phyloP scores from a whole-genome alignment of 1,140 invertebrate genomes.

The Leptopilina boulardi region DNA sequence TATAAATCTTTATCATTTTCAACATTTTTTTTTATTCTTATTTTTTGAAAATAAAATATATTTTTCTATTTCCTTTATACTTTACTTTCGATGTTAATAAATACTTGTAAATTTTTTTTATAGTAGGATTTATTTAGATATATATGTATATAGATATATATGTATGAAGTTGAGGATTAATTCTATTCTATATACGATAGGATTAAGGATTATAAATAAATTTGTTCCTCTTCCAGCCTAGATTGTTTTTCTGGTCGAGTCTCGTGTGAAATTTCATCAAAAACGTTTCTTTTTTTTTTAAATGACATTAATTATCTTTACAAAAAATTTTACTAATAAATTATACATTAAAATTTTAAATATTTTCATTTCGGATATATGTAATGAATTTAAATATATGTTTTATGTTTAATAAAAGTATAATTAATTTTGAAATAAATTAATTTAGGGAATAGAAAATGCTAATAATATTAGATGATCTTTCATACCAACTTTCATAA shows the following conservation, averaged over 20 bases:
- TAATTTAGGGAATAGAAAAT: not conserved
- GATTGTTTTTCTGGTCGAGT: not conserved
- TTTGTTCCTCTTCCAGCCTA: conserved; percentile 56
- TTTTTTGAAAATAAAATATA: not conserved
- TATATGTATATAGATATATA: no score
- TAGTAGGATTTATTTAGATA: not conserved
- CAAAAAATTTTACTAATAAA: no score
- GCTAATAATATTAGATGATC: not conserved
- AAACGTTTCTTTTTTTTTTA: no score
- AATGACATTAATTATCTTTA: no score
- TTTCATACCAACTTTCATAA: not conserved
- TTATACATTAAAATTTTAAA: no score
- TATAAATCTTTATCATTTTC: not conserved
- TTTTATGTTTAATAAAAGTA: not conserved
- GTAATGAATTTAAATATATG: no score
- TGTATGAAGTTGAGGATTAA: not conserved
- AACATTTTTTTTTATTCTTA: not conserved
- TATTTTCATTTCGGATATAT: no score
- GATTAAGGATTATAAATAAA: conserved; percentile 42
- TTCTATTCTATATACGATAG: conserved; percentile 16
- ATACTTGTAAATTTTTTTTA: not conserved
- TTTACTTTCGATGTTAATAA: not conserved
- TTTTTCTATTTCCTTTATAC: not conserved
- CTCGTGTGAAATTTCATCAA: not conserved
- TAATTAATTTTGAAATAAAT: not conserved